Percentiles rank a stretch among this genome's conserved stretches.
Conservation (phyloP, 1,140 invertebrate genomes). For the Acromyrmex charruanus region DNA sequence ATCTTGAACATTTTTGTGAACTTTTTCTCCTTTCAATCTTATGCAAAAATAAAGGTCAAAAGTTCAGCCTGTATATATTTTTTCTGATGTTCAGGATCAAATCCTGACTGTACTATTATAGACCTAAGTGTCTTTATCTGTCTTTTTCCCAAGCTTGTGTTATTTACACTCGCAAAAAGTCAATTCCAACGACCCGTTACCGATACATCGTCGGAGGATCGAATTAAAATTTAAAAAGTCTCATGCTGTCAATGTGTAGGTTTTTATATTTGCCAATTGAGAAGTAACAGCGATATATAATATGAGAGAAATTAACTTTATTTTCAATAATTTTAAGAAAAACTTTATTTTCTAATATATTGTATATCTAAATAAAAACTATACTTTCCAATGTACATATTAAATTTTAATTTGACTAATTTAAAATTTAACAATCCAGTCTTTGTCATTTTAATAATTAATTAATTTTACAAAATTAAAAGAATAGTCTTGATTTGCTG, state of each 20-base stretch:
- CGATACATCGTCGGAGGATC: constrained; percentile 28
- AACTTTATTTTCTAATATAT: no score
- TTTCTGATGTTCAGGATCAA: neutral
- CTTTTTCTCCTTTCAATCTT: no score
- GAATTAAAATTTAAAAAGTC: constrained; percentile 20
- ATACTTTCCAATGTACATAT: neutral
- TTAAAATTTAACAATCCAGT: neutral
- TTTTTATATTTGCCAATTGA: neutral
- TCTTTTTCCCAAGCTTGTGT: constrained; percentile 65
- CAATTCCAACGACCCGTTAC: no score
- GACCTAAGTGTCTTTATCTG: constrained; percentile 61
- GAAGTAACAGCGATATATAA: neutral
- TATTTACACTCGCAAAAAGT: constrained; percentile 64
- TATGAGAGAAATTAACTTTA: neutral
- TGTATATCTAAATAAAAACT: no score
- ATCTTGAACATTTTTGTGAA: no score
- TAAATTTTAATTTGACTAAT: constrained; percentile 8
- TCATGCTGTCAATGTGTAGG: neutral
- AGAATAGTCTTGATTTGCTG: neutral
- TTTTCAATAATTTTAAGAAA: neutral
- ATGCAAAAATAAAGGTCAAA: no score
- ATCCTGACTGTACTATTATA: neutral
- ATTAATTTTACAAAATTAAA: neutral
- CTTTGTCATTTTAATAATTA: neutral
- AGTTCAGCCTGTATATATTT: no score